Evolutionary conservation across 1,140 invertebrate species (phyloP).

Genomic region (Amphibalanus amphitrite): DNA sequence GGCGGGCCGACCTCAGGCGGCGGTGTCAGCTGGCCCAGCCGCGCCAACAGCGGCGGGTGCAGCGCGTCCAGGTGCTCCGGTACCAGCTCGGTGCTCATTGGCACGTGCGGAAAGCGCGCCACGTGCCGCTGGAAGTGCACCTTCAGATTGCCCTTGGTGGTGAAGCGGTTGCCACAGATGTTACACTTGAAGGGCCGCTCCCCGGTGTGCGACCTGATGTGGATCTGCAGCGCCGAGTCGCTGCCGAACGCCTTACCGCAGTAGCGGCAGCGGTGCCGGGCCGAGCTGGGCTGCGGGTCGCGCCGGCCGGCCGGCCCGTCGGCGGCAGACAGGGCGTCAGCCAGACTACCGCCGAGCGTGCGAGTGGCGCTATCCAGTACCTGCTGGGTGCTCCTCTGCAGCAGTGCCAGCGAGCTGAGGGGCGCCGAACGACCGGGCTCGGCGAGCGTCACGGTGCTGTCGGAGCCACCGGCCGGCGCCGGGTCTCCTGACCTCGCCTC

Average conservation of each 20-base stretch:
- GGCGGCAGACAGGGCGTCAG: constrained; percentile 69
- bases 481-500: too few relatives aligned
- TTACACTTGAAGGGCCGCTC: constrained; percentile 97
- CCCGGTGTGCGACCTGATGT: constrained; percentile 87
- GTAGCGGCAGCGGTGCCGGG: constrained; percentile 87
- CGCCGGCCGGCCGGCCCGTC: too few relatives aligned
- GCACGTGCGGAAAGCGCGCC: constrained; percentile 82
- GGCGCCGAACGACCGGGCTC: too few relatives aligned
- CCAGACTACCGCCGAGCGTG: constrained; percentile 62
- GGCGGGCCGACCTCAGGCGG: constrained; percentile 16
- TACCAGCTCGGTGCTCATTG: constrained; percentile 90
- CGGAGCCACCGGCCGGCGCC: too few relatives aligned
- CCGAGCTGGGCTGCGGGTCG: too few relatives aligned
- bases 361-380: constrained; percentile 79
- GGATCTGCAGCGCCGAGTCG: constrained; percentile 89
- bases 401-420: constrained; percentile 66
- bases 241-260: constrained; percentile 97
- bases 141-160: constrained; percentile 92
- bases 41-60: constrained; percentile 70
- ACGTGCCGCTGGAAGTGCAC: constrained; percentile 93
- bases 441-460: too few relatives aligned
- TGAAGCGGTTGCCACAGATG: constrained; percentile 91
- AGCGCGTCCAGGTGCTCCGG: constrained; percentile 93
- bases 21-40: constrained; percentile 41
- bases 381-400: constrained; percentile 65